Evolutionary conservation across 2,888 invertebrate genomes (phyloP), one percentile per base, ranked within the genome.

Genomic region (Drosophila fulvimacula): DNA sequence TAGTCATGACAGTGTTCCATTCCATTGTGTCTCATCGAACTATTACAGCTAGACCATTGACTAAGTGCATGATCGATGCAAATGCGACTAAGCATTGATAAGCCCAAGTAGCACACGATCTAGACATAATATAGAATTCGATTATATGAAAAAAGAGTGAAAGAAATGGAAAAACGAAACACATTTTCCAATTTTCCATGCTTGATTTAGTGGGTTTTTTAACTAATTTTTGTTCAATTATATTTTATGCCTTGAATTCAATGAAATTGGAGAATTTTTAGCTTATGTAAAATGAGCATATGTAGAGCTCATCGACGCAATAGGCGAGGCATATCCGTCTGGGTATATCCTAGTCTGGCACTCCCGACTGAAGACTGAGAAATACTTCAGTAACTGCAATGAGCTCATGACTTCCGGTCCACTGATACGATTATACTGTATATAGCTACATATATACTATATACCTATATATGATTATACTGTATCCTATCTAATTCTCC

Each of bases 21-120:
- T 48, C 17, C 48, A 30, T 32, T 32, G 2, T 13, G 13, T 13
- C 3, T 17, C 11, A 1, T 13, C 6, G 6, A 30, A 46, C n/a
- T 46, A 44, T 10, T 48, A 38, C 1, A 55, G 41, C 32, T 39
- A 65, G 58, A 49, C 57, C 69, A 64, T 27, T 39, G 6, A 41
- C n/a, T 24, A 13, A 42, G 5, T 57, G 64, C 73, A 60, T 73
- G 57, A 60, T 69, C 63, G 39, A 10, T 19, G 21, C 10, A 51
- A 58, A 19, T 41, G 49, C 30, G 21, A 15, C 32, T 24, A n/a
- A 57, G 2, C 19, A 17, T 24, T 59, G 66, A 69, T 66, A 38
- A 49, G 69, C 52, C 5, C n/a, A 55, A 17, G 21, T 55, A 36
- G 39, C 27, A 30, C 52, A 10, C 6, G 15, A 32, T 30, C 39